Conservation (phyloP, 1,140 invertebrate genomes). For the Rhopalosiphum maidis region DNA sequence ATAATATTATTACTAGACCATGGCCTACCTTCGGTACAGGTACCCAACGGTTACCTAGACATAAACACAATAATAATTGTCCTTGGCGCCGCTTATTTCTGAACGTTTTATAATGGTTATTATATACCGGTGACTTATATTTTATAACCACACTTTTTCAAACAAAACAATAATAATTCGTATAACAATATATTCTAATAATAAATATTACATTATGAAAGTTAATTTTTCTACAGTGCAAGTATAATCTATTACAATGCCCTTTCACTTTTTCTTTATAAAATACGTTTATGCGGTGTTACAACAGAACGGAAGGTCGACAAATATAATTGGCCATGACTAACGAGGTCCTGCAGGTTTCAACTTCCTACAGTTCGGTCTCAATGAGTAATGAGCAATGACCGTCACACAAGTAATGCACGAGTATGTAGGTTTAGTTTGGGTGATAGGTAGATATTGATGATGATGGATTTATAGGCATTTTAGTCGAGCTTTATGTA, state of each 20-base stretch:
- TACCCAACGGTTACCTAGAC: neutral
- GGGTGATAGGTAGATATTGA: neutral
- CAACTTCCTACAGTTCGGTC: conserved; percentile 22
- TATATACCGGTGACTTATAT: neutral
- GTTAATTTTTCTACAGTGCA: neutral
- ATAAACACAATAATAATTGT: neutral
- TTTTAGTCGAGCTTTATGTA: neutral
- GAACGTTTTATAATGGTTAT: neutral
- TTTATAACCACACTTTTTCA: neutral
- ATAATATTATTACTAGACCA: conserved; percentile 11
- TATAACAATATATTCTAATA: neutral
- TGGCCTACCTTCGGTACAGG: neutral
- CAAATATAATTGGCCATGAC: conserved; percentile 41
- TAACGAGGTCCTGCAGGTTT: conserved; percentile 25
- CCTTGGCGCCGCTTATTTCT: neutral
- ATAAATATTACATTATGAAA: conserved; percentile 32
- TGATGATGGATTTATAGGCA: neutral
- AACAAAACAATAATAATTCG: conserved; percentile 5
- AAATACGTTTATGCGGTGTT: neutral
- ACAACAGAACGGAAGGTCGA: conserved; percentile 17
- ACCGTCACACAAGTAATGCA: neutral
- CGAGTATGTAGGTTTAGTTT: neutral
- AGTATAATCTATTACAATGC: neutral
- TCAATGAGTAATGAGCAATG: neutral
- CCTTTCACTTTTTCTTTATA: conserved; percentile 43